Conservation (phyloP, 2,797 vertebrate genomes). For the Crocidura indochinensis region DNA sequence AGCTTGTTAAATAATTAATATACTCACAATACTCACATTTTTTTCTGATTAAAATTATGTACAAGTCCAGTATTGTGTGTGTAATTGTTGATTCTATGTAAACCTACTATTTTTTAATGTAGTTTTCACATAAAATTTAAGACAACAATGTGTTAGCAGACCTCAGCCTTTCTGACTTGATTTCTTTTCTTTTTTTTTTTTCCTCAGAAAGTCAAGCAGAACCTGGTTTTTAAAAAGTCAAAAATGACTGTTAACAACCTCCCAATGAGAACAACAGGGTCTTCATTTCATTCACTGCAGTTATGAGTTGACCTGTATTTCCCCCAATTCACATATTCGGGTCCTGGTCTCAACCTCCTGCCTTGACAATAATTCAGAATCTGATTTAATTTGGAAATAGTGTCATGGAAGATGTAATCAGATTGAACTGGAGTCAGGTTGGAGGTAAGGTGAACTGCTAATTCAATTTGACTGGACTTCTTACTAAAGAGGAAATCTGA, state of each 20-base stretch:
- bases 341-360: not conserved
- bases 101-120: not conserved
- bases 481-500: not conserved
- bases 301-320: not conserved
- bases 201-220: no score
- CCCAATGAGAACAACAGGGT: not conserved
- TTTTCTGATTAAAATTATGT: conserved; percentile 29
- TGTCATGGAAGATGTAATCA: not conserved
- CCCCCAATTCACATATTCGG: not conserved
- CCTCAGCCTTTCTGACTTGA: not conserved
- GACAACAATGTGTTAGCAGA: not conserved
- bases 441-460: not conserved
- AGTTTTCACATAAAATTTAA: not conserved
- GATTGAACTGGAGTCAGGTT: not conserved
- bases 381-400: not conserved
- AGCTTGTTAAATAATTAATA: not conserved
- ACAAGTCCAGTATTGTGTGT: not conserved
- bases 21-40: not conserved
- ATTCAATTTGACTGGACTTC: not conserved
- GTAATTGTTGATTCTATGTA: not conserved
- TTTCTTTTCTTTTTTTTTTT: not conserved
- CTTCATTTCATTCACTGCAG: not conserved
- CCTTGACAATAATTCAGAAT: not conserved
- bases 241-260: not conserved
- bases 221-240: not conserved